Evolutionary conservation across 2,797 vertebrate genomes (phyloP).

Genomic region (Erithacus rubecula): DNA sequence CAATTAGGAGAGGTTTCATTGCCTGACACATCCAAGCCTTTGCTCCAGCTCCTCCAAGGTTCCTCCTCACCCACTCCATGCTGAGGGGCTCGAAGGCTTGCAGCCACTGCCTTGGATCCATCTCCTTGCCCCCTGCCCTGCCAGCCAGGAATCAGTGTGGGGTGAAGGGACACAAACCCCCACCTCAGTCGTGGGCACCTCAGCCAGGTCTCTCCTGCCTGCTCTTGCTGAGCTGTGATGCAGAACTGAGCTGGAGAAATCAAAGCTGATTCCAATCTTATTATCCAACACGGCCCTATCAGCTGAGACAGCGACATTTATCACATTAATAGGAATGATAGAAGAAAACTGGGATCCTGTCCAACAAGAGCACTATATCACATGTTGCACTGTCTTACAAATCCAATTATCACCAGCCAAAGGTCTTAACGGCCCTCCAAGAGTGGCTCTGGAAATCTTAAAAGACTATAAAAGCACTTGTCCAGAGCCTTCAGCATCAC

Average conservation of each 20-base stretch:
- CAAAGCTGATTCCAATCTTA: conserved; percentile 76
- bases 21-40: conserved; percentile 25
- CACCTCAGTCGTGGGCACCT: not conserved
- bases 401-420: conserved; percentile 79
- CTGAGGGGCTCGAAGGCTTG: not conserved
- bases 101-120: not conserved
- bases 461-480: conserved; percentile 59
- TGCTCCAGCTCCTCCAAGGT: conserved; percentile 12
- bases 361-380: conserved; percentile 77
- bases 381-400: conserved; percentile 80
- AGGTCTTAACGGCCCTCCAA: conserved; percentile 75
- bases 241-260: conserved; percentile 61
- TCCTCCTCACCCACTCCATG: not conserved
- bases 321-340: conserved; percentile 81
- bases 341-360: conserved; percentile 76
- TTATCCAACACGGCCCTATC: conserved; percentile 78
- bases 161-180: not conserved
- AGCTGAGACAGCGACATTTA: conserved; percentile 79
- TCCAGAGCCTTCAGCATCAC: not conserved
- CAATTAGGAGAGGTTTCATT: conserved; percentile 69
- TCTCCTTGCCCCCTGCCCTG: not conserved
- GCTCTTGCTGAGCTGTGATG: not conserved
- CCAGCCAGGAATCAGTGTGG: not conserved
- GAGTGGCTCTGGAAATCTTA: conserved; percentile 69
- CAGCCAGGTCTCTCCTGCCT: not conserved